phyloP scores from a whole-genome alignment of 2,888 invertebrate species.

The Dasysyrphus tricinctus region DNA sequence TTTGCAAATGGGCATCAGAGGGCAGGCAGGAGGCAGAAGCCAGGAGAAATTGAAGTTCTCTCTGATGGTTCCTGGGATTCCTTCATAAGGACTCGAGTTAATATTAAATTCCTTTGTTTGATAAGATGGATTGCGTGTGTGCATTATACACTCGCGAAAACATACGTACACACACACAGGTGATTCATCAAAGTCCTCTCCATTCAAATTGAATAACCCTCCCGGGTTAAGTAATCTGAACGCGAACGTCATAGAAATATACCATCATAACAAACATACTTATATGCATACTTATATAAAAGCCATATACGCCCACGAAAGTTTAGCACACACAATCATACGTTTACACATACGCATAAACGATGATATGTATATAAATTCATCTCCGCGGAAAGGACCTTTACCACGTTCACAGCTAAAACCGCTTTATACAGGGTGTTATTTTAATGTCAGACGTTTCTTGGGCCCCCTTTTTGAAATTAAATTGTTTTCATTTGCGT shows the following conservation, averaged over 20 bases:
- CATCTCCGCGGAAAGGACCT: slow-evolving; percentile 49
- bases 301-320: neutral
- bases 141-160: slow-evolving; percentile 13
- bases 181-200: slow-evolving; percentile 66
- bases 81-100: slow-evolving; percentile 1
- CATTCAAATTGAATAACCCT: slow-evolving; percentile 66
- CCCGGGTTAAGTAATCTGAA: slow-evolving; percentile 62
- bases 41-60: neutral
- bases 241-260: slow-evolving; percentile 29
- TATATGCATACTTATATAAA: no score
- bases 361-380: neutral
- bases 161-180: slow-evolving; percentile 28
- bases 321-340: neutral
- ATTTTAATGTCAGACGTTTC: neutral
- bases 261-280: neutral
- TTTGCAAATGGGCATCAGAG: neutral
- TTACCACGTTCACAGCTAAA: slow-evolving; percentile 1
- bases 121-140: slow-evolving; percentile 52
- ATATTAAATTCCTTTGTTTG: slow-evolving; percentile 72
- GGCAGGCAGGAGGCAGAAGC: neutral
- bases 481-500: no score
- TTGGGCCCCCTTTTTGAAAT: neutral
- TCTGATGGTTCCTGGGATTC: neutral
- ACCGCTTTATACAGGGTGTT: neutral
- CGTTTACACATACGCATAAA: neutral